These are phyloP conservation scores for Axis porcinus DNA, from an alignment of 2,113 vertebrate genomes.

Conservation along the genomic window DNA sequence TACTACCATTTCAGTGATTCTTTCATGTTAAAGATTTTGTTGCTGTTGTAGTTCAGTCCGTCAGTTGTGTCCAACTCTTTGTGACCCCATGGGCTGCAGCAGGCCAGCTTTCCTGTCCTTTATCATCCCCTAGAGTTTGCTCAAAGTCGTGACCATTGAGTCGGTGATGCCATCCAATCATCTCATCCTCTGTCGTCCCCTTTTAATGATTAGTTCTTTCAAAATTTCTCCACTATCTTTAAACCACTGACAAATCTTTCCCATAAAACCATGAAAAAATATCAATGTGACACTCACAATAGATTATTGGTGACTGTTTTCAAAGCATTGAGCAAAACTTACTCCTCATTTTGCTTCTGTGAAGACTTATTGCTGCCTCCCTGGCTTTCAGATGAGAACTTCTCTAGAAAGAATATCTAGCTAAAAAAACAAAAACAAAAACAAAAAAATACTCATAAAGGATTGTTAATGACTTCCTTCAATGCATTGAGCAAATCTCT, in stretches of 20 bases:
- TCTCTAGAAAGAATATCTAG: neutral
- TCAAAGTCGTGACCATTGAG: neutral
- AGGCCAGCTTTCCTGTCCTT: neutral
- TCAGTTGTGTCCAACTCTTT: neutral
- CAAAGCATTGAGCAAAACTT: constrained; percentile 73
- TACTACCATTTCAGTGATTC: neutral
- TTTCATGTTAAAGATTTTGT: neutral
- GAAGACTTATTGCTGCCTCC: neutral
- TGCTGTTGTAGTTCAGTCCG: neutral
- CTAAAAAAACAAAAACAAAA: neutral
- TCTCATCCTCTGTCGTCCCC: neutral
- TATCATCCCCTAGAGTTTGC: neutral
- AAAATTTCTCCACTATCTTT: neutral
- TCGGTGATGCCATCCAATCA: neutral
- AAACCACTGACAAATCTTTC: neutral
- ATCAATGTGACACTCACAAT: constrained; percentile 74
- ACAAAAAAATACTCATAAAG: constrained; percentile 78
- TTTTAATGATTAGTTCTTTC: neutral
- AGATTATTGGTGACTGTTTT: constrained; percentile 81
- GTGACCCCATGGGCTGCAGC: neutral
- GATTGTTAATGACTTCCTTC: constrained; percentile 82
- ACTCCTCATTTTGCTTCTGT: neutral
- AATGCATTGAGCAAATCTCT: constrained; percentile 75
- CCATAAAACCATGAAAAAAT: neutral
- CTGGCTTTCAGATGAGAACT: neutral